Evolutionary conservation across 2,888 invertebrate species (phyloP).

Genomic region (Epinotia ramella): DNA sequence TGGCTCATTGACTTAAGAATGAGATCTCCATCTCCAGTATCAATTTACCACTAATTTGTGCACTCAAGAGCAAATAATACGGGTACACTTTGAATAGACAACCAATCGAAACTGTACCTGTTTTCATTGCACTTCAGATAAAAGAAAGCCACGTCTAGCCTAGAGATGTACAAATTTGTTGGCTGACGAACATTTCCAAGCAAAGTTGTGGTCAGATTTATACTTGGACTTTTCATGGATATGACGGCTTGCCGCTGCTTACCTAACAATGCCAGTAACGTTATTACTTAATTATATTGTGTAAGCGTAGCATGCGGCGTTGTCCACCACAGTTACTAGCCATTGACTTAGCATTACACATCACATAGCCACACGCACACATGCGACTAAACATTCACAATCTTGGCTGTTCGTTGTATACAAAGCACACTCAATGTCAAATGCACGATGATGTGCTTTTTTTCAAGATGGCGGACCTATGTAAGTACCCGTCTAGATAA

Average conservation of each 20-base stretch:
- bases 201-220: no score
- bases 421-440: conserved; percentile 39
- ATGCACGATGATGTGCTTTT: conserved; percentile 41
- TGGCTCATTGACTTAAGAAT: background rate
- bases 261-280: background rate
- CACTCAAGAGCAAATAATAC: no score
- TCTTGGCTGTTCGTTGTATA: conserved; percentile 38
- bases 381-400: conserved; percentile 28
- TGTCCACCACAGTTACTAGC: background rate
- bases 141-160: no score
- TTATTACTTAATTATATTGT: background rate
- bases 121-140: no score
- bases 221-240: background rate
- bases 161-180: background rate
- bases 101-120: no score
- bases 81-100: no score
- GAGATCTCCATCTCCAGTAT: background rate
- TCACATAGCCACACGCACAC: conserved; percentile 41
- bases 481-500: conserved; percentile 41
- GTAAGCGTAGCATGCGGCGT: conserved; percentile 10
- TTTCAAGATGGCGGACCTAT: conserved; percentile 2
- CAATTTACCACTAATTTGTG: background rate
- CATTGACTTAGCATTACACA: conserved; percentile 25
- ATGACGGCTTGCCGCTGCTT: background rate
- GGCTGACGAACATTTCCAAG: background rate